Evolutionary conservation across 2,113 vertebrate genomes (phyloP).

Genomic region (Sebastes fasciatus): DNA sequence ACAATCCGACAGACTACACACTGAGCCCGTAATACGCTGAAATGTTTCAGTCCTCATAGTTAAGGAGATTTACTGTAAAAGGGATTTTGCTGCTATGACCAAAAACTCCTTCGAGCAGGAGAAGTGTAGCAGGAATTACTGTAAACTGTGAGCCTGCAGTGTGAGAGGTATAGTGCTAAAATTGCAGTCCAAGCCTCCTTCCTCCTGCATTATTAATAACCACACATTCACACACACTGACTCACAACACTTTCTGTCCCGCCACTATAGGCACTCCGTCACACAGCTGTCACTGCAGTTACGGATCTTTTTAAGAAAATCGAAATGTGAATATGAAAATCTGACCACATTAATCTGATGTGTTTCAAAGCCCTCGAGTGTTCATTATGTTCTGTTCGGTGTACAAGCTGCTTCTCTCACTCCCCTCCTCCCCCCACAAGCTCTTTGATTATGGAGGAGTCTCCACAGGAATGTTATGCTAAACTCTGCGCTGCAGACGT

Average conservation of each 20-base stretch:
- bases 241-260: constrained; percentile 33
- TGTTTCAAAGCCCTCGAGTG: constrained; percentile 15
- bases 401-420: constrained; percentile 18
- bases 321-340: constrained; percentile 22
- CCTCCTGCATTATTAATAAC: constrained; percentile 65
- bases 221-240: constrained; percentile 14
- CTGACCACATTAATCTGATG: constrained; percentile 11
- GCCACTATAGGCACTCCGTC: constrained; percentile 30
- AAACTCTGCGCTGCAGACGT: constrained; percentile 62
- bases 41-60: constrained; percentile 42
- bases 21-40: constrained; percentile 29
- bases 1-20: constrained; percentile 10
- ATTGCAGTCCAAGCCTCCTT: constrained; percentile 15
- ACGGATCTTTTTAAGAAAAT: constrained; percentile 2
- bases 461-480: constrained; percentile 70
- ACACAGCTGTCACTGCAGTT: constrained; percentile 46
- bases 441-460: constrained; percentile 58
- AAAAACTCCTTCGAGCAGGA: constrained; percentile 31
- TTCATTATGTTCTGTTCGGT: constrained; percentile 29
- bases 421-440: neutral
- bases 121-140: constrained; percentile 44
- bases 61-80: constrained; percentile 68
- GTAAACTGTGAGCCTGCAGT: constrained; percentile 45
- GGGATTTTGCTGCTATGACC: constrained; percentile 45
- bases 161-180: constrained; percentile 34